Conservation (phyloP, 2,888 invertebrate species). For the Acanthosepion lycidas region DNA sequence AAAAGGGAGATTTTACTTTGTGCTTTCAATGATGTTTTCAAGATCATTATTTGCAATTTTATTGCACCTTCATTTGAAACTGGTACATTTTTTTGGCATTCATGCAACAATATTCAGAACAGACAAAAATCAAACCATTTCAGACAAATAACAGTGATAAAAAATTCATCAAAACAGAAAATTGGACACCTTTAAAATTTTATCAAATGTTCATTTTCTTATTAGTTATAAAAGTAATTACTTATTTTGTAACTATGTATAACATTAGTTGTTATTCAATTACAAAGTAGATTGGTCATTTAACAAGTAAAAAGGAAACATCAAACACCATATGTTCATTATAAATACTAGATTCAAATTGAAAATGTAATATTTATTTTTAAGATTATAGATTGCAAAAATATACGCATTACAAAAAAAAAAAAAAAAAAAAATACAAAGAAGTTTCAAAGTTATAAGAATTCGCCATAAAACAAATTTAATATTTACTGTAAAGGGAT, state of each 20-base stretch:
- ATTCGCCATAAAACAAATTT: not conserved
- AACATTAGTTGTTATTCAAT: too few species aligned
- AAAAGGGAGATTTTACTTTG: too few species aligned
- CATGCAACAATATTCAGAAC: slow-evolving; percentile 44
- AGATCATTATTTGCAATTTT: not conserved
- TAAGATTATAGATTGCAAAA: not conserved
- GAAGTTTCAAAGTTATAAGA: not conserved
- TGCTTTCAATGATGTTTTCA: not conserved
- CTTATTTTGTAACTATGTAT: too few species aligned
- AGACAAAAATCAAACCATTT: not conserved
- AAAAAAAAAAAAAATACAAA: not conserved
- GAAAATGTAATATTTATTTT: not conserved
- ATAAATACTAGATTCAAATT: not conserved
- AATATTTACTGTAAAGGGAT: too few species aligned
- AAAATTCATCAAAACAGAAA: not conserved
- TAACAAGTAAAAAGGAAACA: too few species aligned
- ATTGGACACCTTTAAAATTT: not conserved
- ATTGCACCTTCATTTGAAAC: not conserved
- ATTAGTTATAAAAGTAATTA: too few species aligned
- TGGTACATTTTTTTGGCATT: not conserved
- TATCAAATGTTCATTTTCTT: not conserved
- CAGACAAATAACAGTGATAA: not conserved
- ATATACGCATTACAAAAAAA: not conserved
- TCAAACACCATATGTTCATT: not conserved
- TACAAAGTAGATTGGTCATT: too few species aligned